These are phyloP conservation scores for Cetoscarus ocellatus DNA, from an alignment of 2,797 vertebrate genomes.

Conservation along the genomic window DNA sequence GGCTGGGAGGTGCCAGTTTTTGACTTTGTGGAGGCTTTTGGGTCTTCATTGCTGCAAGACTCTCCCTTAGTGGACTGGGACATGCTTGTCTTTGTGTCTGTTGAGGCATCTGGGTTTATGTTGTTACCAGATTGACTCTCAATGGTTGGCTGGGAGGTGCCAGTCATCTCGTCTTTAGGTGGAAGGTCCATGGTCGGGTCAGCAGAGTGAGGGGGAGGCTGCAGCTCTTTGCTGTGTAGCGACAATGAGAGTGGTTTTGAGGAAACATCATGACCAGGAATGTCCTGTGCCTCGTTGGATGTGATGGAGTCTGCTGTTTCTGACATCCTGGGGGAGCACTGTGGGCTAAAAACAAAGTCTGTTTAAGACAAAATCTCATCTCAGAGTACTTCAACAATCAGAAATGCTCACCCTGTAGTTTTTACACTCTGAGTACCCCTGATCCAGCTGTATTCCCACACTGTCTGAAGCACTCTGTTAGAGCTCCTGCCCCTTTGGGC, in stretches of 20 bases:
- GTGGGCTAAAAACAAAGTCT: neutral
- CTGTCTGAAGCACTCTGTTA: too few relatives aligned
- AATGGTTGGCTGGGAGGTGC: neutral
- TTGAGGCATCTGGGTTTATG: slow-evolving; percentile 14
- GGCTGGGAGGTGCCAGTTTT: too few relatives aligned
- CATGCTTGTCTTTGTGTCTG: too few relatives aligned
- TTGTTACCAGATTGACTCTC: slow-evolving; percentile 28
- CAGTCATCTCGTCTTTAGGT: neutral
- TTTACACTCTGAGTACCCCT: too few relatives aligned
- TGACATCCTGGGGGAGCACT: slow-evolving; percentile 62
- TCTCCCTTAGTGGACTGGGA: too few relatives aligned
- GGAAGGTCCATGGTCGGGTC: neutral
- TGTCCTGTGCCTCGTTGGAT: neutral
- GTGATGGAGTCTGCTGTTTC: slow-evolving; percentile 12
- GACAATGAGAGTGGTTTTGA: neutral
- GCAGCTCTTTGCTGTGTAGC: slow-evolving; percentile 24
- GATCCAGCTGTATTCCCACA: too few relatives aligned
- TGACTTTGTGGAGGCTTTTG: too few relatives aligned
- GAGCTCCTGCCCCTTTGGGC: too few relatives aligned
- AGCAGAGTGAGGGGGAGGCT: slow-evolving; percentile 55
- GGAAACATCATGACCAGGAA: slow-evolving; percentile 1
- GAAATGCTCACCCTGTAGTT: too few relatives aligned
- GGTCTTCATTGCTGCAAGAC: too few relatives aligned
- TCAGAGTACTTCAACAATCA: too few relatives aligned
- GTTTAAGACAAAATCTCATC: too few relatives aligned